phyloP scores from a whole-genome alignment of 2,113 vertebrate genomes.

The Myotis davidii region DNA sequence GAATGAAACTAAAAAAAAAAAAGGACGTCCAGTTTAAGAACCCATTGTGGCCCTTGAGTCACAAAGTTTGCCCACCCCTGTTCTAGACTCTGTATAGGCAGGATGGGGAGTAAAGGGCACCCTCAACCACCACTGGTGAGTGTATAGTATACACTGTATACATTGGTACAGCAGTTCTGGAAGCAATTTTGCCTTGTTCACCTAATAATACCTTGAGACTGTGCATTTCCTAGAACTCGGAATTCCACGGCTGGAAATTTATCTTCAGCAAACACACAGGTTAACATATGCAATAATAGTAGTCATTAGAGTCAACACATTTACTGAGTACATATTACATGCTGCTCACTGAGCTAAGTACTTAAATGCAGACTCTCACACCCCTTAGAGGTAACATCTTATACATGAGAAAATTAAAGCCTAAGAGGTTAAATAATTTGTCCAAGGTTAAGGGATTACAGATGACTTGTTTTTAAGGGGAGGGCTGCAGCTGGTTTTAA shows the following conservation, averaged over 20 bases:
- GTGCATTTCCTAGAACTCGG: background rate
- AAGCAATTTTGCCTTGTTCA: background rate
- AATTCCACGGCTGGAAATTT: background rate
- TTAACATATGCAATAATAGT: background rate
- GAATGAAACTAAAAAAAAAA: too few species aligned
- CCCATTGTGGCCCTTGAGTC: too few species aligned
- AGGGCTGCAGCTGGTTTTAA: background rate
- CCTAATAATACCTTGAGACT: background rate
- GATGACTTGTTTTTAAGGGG: background rate
- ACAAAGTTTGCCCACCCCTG: too few species aligned
- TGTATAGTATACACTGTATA: background rate
- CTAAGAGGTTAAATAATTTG: constrained; percentile 6
- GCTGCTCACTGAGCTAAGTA: background rate
- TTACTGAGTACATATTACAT: background rate
- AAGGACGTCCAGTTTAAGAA: too few species aligned
- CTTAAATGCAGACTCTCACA: background rate
- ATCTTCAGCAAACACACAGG: constrained; percentile 5
- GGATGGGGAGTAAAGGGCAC: background rate
- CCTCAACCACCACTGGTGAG: background rate
- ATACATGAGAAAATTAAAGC: constrained; percentile 13
- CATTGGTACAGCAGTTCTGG: background rate
- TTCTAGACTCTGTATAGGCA: background rate
- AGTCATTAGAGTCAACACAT: background rate
- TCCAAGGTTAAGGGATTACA: constrained; percentile 15
- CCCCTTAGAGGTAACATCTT: background rate